Conservation (phyloP, 2,797 vertebrate species). For the Propithecus deckenii region DNA sequence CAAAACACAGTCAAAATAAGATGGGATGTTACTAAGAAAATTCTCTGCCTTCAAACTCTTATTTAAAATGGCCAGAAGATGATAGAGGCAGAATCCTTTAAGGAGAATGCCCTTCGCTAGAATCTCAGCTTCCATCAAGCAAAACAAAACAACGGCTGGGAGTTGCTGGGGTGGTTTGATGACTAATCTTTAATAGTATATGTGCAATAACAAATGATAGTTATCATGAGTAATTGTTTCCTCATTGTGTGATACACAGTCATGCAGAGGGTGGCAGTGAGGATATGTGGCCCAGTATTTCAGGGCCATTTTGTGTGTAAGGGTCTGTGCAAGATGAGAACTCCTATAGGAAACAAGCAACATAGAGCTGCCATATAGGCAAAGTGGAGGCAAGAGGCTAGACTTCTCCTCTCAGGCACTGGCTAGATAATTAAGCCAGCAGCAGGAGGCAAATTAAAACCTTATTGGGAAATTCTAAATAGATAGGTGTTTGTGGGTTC, state of each 20-base stretch:
- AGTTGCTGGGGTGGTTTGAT: slow-evolving; percentile 23
- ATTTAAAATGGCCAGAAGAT: neutral
- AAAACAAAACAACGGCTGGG: slow-evolving; percentile 29
- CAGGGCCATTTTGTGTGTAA: neutral
- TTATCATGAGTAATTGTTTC: slow-evolving; percentile 60
- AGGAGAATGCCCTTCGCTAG: slow-evolving; percentile 31
- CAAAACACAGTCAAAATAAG: neutral
- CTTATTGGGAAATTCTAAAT: slow-evolving; percentile 51
- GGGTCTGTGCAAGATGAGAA: neutral
- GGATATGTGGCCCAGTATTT: neutral
- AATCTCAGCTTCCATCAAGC: neutral
- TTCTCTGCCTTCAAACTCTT: slow-evolving; percentile 16
- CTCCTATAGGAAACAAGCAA: neutral
- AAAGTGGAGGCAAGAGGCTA: neutral
- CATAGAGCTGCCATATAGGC: neutral
- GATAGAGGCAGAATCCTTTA: neutral
- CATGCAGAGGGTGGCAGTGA: neutral
- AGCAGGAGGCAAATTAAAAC: slow-evolving; percentile 74
- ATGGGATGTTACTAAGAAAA: neutral
- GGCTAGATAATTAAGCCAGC: slow-evolving; percentile 67
- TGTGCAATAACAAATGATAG: neutral
- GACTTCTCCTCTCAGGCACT: slow-evolving; percentile 39
- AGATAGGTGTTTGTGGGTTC: slow-evolving; percentile 54
- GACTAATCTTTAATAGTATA: slow-evolving; percentile 29
- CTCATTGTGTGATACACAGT: neutral